These are phyloP conservation scores for Lacerta viridis DNA, from an alignment of 2,797 vertebrate genomes.

Conservation along the genomic window DNA sequence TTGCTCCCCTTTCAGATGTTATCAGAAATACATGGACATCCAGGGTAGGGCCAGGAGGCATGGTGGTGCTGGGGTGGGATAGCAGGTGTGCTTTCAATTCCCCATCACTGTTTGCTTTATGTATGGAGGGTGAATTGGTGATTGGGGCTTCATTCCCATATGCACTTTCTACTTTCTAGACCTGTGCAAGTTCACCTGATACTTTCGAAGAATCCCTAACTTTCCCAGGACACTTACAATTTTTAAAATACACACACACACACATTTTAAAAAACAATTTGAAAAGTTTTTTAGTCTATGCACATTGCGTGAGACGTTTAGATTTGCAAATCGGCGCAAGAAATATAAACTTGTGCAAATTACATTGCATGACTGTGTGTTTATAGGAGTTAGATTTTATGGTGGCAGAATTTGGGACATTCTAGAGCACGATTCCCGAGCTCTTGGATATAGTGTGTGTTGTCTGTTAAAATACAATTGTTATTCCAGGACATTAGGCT, in stretches of 20 bases:
- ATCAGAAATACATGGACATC: neutral
- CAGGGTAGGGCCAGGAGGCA: neutral
- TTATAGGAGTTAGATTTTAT: neutral
- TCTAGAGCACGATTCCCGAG: neutral
- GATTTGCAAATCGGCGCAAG: neutral
- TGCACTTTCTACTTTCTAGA: neutral
- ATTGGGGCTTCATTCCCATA: neutral
- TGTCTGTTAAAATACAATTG: slow-evolving; percentile 38
- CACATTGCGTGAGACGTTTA: neutral
- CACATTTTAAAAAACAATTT: too few relatives aligned
- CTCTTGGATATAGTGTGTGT: neutral
- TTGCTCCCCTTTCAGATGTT: neutral
- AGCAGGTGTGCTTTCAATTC: too few relatives aligned
- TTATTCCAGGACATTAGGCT: slow-evolving; percentile 39
- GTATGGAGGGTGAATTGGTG: neutral
- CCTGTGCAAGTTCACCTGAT: neutral
- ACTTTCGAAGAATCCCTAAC: neutral
- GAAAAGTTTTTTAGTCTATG: too few relatives aligned
- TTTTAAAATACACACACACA: too few relatives aligned
- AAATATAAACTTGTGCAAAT: neutral
- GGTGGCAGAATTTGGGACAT: neutral
- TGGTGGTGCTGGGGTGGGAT: neutral
- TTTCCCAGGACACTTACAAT: too few relatives aligned
- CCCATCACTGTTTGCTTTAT: neutral
- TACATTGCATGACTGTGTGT: neutral